Conservation (phyloP, 2,797 vertebrate species). For the Salarias fasciatus region DNA sequence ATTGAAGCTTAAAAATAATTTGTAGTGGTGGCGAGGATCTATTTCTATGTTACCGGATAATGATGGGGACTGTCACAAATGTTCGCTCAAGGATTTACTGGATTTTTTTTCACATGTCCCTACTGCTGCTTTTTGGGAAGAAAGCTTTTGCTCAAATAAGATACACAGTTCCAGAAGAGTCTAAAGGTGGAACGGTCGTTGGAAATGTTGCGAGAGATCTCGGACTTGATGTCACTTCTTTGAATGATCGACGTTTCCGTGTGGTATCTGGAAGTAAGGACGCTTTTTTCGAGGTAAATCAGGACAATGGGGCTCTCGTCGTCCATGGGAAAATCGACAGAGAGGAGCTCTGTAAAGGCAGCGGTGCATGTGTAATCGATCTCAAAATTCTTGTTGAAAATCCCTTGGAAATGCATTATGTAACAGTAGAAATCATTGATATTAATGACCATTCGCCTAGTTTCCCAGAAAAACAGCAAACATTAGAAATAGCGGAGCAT, state of each 20-base stretch:
- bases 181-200: conserved; percentile 78
- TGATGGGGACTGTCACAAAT: no score
- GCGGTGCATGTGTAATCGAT: conserved; percentile 72
- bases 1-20: no score
- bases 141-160: conserved; percentile 20
- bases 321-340: conserved; percentile 80
- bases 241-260: conserved; percentile 76
- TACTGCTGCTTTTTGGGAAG: not conserved
- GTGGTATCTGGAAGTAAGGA: conserved; percentile 72
- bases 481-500: conserved; percentile 60
- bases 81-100: not conserved
- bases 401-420: conserved; percentile 83
- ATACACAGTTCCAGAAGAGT: conserved; percentile 83
- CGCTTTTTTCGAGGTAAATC: conserved; percentile 77
- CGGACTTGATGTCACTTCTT: conserved; percentile 74
- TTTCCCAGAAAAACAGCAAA: conserved; percentile 62
- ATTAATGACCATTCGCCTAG: conserved; percentile 81
- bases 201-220: conserved; percentile 85
- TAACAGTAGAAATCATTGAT: conserved; percentile 81
- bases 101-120: conserved; percentile 51
- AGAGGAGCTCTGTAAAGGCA: conserved; percentile 78
- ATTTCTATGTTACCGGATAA: no score
- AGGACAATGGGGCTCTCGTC: conserved; percentile 78
- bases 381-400: conserved; percentile 82
- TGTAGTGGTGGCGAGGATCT: no score